Percentiles rank a stretch among this genome's conserved stretches.
phyloP scores from a whole-genome alignment of 2,888 invertebrate genomes.

The Trissoscelio sp. region DNA sequence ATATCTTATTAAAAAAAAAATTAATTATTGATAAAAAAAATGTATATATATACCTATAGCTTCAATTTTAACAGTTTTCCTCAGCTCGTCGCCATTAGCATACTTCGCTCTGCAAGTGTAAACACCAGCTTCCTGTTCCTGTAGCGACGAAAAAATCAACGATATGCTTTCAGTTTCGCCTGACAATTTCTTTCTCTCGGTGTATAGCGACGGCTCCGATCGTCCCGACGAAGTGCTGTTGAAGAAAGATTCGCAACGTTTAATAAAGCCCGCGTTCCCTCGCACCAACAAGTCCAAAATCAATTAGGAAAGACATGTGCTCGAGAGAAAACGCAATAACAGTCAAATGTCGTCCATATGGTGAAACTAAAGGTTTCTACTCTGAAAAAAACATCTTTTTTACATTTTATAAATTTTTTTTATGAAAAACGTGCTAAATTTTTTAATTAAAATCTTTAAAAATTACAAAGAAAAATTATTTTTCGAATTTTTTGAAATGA shows the following conservation, averaged over 20 bases:
- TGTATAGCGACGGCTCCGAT: constrained; percentile 86
- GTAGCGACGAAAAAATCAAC: too few species aligned
- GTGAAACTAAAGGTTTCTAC: too few species aligned
- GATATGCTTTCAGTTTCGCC: constrained; percentile 87
- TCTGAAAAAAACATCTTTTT: too few species aligned
- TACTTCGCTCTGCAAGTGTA: constrained; percentile 94
- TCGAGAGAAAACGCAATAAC: constrained; percentile 50
- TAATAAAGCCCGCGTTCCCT: constrained; percentile 21
- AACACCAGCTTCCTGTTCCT: constrained; percentile 90
- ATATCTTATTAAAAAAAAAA: too few species aligned
- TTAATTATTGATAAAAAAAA: neutral
- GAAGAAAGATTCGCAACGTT: constrained; percentile 30
- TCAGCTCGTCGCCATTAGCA: constrained; percentile 88
- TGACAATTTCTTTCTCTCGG: constrained; percentile 85
- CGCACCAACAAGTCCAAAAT: constrained; percentile 29
- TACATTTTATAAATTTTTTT: too few species aligned
- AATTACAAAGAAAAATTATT: too few species aligned
- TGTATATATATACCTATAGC: constrained; percentile 86
- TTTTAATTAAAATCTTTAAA: too few species aligned
- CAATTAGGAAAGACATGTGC: constrained; percentile 38
- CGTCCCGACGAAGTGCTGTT: constrained; percentile 33
- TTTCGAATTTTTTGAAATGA: too few species aligned
- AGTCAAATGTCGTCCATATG: too few species aligned
- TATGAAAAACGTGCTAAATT: too few species aligned
- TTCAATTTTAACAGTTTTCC: constrained; percentile 88